Conservation (phyloP, 1,140 invertebrate genomes). For the Nymphalis io region DNA sequence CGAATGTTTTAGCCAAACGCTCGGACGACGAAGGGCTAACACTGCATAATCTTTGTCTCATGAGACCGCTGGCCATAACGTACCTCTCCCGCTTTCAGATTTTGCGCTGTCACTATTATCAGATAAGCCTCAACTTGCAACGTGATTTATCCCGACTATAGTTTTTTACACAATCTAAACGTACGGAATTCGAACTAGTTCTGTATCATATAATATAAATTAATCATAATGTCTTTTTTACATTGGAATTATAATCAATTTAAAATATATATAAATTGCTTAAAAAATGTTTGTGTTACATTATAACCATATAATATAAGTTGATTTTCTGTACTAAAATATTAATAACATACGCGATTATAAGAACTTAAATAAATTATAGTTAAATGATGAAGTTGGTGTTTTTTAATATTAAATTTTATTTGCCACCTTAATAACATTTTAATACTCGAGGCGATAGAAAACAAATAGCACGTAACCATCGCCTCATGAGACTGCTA, state of each 20-base stretch:
- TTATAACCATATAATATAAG: no score
- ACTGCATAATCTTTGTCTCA: constrained; percentile 71
- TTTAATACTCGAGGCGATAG: constrained; percentile 2
- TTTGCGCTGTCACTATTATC: constrained; percentile 8
- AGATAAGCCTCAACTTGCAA: constrained; percentile 48
- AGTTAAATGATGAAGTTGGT: no score
- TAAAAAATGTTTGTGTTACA: no score
- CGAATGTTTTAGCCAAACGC: constrained; percentile 46
- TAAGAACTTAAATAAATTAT: no score
- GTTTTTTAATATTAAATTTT: no score
- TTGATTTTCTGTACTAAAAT: no score
- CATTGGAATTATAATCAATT: no score
- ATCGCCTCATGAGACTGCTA: constrained; percentile 6
- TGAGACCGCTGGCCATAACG: constrained; percentile 61
- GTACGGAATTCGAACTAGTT: neutral
- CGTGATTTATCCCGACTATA: constrained; percentile 3
- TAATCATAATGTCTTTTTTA: no score
- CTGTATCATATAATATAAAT: no score
- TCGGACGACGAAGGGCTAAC: constrained; percentile 46
- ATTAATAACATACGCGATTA: no score
- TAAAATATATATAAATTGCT: no score
- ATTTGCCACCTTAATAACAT: neutral
- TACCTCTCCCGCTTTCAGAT: constrained; percentile 39
- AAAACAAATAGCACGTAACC: constrained; percentile 8
- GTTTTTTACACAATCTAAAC: neutral